Base-by-base conservation (phyloP, 2,797 vertebrate genomes). In the Borostomias antarcticus region DNA sequence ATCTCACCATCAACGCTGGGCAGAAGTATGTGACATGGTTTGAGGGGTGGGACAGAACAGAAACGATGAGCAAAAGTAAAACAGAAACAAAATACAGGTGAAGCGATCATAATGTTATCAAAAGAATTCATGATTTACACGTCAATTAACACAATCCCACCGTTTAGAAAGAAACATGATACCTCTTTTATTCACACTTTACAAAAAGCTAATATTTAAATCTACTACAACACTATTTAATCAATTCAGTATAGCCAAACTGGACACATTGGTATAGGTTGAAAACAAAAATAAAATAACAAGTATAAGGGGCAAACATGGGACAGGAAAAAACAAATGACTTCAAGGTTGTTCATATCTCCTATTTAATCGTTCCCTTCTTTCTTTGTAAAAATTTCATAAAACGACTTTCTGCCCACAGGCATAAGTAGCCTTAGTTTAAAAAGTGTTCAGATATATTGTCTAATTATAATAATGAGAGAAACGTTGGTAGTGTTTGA, bases 121-220 rank as follows among this genome's bases (percentile, higher is more conserved):
- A 78, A 79, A 85, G 76, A 93, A 92, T 87, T 91, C 90, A 94
- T 93, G 94, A 94, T 94, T 94, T 94, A 92, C 89, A 95, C 88
- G 89, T 87, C 90, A 94, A n/a, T n/a, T n/a, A 93, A 92, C 92
- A 97, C 93, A 93, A 93, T 92, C 83, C 69, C 79, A 75, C 86
- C 91, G 93, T 95, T 87, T 91, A 91, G 87, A 93, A 94, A 96
- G 90, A 94, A 96, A 97, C 93, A 95, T 85, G 93, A 93, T 94
- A 95, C 95, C 92, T 93, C 89, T 92, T 96, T 95, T 96, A 96
- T 96, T 96, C 94, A 98, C 95, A 96, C 93, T 95, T 96, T 94
- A 96, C 93, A 95, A 95, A 90, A 77, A 75, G 88, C 91, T 95
- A 95, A 84, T 90, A 83, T 93, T 89, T 92, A 91, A 93, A 84